These are phyloP conservation scores for Pachypeltis micranthus DNA, from an alignment of 1,140 invertebrate species.

Conservation along the genomic window DNA sequence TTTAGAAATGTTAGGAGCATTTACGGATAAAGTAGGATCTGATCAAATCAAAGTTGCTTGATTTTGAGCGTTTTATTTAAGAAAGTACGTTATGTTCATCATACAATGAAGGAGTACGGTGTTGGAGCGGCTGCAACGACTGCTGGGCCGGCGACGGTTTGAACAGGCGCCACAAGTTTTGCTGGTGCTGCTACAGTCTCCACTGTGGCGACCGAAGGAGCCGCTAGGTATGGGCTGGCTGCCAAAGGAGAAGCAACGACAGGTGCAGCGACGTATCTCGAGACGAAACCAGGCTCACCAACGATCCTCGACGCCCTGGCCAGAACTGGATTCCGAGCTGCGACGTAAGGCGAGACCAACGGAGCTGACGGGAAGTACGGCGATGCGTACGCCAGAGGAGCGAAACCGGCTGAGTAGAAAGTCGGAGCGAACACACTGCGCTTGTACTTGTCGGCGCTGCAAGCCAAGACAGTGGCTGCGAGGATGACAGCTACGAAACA, in stretches of 20 bases:
- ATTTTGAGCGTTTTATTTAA: no score
- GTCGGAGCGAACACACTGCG: background rate
- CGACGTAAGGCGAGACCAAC: background rate
- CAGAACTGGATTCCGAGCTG: background rate
- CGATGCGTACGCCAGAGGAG: background rate
- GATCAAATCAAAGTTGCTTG: no score
- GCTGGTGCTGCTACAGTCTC: background rate
- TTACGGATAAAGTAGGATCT: no score
- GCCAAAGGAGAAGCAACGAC: background rate
- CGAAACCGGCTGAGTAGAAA: background rate
- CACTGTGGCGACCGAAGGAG: background rate
- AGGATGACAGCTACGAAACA: background rate
- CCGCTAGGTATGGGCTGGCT: background rate
- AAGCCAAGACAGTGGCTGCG: background rate
- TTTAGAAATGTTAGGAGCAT: no score
- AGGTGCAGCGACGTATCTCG: background rate
- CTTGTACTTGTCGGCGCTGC: background rate
- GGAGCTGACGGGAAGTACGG: background rate
- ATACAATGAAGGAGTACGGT: no score
- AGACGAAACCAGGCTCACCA: background rate
- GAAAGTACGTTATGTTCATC: no score
- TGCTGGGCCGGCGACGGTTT: background rate
- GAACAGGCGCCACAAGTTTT: background rate
- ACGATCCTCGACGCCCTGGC: background rate
- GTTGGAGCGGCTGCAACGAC: background rate